Percentiles rank a stretch among this genome's conserved stretches.
phyloP scores from a whole-genome alignment of 2,888 invertebrate genomes.

The Protonemura montana region DNA sequence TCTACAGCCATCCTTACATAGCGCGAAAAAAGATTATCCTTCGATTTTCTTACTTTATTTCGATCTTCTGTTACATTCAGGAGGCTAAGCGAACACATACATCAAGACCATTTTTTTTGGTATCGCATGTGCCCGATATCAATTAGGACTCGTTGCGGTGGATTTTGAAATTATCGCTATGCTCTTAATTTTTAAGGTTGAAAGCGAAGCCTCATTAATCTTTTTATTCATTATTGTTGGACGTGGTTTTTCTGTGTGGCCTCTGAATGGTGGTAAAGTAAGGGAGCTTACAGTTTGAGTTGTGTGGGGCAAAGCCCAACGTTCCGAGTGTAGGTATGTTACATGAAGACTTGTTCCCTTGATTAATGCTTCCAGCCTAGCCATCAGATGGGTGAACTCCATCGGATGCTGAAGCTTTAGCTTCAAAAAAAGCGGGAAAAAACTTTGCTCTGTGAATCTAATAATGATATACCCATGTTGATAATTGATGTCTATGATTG shows the following conservation, averaged over 20 bases:
- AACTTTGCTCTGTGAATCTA: not conserved
- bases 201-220: not conserved
- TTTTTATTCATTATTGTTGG: constrained; percentile 12
- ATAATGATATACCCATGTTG: not conserved
- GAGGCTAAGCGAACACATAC: not conserved
- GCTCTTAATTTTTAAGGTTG: constrained; percentile 7
- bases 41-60: too few relatives aligned
- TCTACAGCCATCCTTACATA: too few relatives aligned
- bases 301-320: not conserved
- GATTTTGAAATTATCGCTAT: not conserved
- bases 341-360: not conserved
- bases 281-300: not conserved
- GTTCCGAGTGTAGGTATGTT: not conserved
- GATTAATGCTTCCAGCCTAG: not conserved
- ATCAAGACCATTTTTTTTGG: not conserved
- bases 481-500: not conserved
- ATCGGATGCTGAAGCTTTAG: not conserved
- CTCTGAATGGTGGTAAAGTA: not conserved
- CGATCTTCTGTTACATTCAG: too few relatives aligned
- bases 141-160: not conserved
- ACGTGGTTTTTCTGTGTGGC: not conserved
- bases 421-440: not conserved
- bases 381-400: not conserved
- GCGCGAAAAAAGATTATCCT: too few relatives aligned
- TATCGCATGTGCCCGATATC: not conserved